These are phyloP conservation scores for Eristalis arbustorum DNA, from an alignment of 2,888 invertebrate species.

Conservation along the genomic window DNA sequence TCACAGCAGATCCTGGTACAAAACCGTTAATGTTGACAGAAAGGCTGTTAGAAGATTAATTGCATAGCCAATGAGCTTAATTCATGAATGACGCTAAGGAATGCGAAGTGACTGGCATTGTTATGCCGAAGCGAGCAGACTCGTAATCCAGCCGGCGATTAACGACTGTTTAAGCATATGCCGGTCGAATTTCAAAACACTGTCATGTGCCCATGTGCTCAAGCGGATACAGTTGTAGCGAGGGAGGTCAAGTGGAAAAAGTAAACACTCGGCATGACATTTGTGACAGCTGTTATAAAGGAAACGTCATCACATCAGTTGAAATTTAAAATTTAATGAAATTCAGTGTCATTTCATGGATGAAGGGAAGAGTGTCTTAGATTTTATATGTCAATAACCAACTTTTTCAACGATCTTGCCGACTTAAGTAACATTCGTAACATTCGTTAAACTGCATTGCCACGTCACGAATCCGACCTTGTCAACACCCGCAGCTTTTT, in stretches of 20 bases:
- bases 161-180: not conserved
- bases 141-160: not conserved
- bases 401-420: no score
- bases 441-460: no score
- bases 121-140: not conserved
- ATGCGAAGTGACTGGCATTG: not conserved
- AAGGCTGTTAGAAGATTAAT: not conserved
- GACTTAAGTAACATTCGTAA: no score
- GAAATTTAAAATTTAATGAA: no score
- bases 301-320: not conserved
- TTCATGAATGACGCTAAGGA: not conserved
- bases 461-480: no score
- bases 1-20: not conserved
- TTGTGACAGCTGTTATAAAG: not conserved
- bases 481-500: no score
- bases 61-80: not conserved
- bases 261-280: not conserved
- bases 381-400: no score
- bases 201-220: not conserved
- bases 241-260: not conserved
- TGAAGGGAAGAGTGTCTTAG: no score
- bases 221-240: not conserved
- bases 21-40: not conserved
- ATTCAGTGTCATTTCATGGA: no score
- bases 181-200: not conserved